phyloP scores from a whole-genome alignment of 64 coral and sea anemone genomes.

The Montipora cactus region DNA sequence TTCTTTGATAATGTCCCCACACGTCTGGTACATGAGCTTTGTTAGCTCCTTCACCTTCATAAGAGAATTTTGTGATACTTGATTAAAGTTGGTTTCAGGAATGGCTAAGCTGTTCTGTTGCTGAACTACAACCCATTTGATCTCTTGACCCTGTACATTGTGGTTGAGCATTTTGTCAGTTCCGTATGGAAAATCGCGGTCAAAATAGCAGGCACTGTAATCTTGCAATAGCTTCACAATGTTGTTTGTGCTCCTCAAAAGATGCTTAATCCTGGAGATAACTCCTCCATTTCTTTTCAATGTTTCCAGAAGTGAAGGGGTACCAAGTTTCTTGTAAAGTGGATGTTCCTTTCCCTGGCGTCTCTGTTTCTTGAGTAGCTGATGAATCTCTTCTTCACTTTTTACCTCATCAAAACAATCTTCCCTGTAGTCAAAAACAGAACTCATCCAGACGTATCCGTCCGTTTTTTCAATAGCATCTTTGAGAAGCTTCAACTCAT shows the following conservation, averaged over 20 bases:
- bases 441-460: slow-evolving; percentile 66
- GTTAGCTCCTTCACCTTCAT: slow-evolving; percentile 4
- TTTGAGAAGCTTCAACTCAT: slow-evolving; percentile 15
- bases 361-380: neutral
- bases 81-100: neutral
- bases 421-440: slow-evolving; percentile 54
- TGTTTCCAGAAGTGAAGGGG: neutral
- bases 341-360: neutral
- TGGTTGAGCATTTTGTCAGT: slow-evolving; percentile 54
- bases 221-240: slow-evolving; percentile 51
- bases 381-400: neutral
- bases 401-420: slow-evolving; percentile 17
- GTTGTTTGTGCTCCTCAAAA: slow-evolving; percentile 43
- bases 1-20: slow-evolving; percentile 24
- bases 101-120: neutral
- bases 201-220: slow-evolving; percentile 41
- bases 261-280: slow-evolving; percentile 11
- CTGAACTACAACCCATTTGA: slow-evolving; percentile 55
- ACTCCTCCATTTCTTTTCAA: slow-evolving; percentile 14
- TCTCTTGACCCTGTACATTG: slow-evolving; percentile 48
- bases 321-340: slow-evolving; percentile 8
- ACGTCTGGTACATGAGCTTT: slow-evolving; percentile 37
- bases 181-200: slow-evolving; percentile 58
- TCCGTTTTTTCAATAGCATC: slow-evolving; percentile 15
- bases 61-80: neutral